Percentiles rank a stretch among this genome's conserved stretches.
phyloP scores from a whole-genome alignment of 2,113 vertebrate species.

The Hucho hucho region DNA sequence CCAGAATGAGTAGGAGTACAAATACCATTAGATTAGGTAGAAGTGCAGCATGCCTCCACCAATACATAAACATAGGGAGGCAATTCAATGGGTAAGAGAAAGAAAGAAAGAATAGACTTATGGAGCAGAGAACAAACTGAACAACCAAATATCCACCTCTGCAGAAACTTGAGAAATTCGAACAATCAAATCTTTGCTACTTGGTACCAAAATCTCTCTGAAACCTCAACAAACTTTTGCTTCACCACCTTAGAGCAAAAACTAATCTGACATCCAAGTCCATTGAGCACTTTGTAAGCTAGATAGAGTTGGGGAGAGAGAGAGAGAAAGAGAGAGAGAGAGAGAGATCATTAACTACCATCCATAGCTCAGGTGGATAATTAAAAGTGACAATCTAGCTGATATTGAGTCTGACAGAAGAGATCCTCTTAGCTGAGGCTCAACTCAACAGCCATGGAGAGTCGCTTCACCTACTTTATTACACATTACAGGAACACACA shows the following conservation, averaged over 20 bases:
- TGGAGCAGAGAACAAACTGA: background rate
- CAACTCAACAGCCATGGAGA: no score
- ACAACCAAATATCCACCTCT: background rate
- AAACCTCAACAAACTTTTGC: no score
- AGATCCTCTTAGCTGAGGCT: background rate
- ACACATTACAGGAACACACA: no score
- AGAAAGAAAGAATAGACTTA: background rate
- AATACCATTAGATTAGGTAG: constrained; percentile 63
- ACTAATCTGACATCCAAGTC: no score
- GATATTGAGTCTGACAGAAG: constrained; percentile 18
- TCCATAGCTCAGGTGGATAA: background rate
- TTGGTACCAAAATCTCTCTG: no score
- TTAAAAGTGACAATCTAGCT: constrained; percentile 14
- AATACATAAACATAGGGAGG: constrained; percentile 57
- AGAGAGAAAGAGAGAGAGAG: background rate
- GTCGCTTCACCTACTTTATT: no score
- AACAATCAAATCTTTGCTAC: background rate
- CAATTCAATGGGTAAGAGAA: constrained; percentile 35
- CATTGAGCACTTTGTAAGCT: no score
- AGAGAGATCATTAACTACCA: background rate
- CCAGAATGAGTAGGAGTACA: constrained; percentile 64
- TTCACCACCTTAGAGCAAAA: no score
- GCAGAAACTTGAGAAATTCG: background rate
- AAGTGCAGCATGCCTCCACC: constrained; percentile 43
- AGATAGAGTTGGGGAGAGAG: background rate